Evolutionary conservation across 2,797 vertebrate species (phyloP).

Genomic region (Gymnothorax javanicus): DNA sequence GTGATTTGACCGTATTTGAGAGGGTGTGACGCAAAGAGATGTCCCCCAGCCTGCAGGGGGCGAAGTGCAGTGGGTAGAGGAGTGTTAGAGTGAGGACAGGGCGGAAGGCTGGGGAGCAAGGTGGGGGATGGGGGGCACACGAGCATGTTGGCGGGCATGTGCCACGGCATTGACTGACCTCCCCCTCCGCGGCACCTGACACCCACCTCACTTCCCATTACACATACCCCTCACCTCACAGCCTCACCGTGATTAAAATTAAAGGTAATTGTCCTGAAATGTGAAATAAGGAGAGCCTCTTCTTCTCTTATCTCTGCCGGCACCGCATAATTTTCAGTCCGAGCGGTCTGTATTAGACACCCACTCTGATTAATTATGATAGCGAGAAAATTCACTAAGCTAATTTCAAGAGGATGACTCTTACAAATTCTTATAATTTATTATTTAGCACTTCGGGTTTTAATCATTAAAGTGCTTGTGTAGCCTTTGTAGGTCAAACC

Average conservation of each 20-base stretch:
- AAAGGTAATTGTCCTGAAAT: slow-evolving; percentile 81
- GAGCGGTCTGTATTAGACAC: slow-evolving; percentile 73
- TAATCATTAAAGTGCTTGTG: slow-evolving; percentile 83
- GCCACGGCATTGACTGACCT: slow-evolving; percentile 19
- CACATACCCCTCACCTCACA: slow-evolving; percentile 51
- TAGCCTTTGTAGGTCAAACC: slow-evolving; percentile 89
- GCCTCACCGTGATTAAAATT: slow-evolving; percentile 80
- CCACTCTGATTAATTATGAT: slow-evolving; percentile 84
- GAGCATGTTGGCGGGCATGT: not conserved
- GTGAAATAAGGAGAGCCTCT: slow-evolving; percentile 71
- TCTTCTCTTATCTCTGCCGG: slow-evolving; percentile 71
- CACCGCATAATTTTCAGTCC: slow-evolving; percentile 83
- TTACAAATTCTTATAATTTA: slow-evolving; percentile 88
- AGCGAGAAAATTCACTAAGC: slow-evolving; percentile 82
- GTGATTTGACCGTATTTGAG: not conserved
- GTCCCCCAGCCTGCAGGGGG: not conserved
- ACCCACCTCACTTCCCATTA: slow-evolving; percentile 35
- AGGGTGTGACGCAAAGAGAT: not conserved
- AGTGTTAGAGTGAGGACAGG: slow-evolving; percentile 7
- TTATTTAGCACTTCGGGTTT: slow-evolving; percentile 83
- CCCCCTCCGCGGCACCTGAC: not conserved
- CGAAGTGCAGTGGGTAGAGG: not conserved
- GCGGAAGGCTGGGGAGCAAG: not conserved
- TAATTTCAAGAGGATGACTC: slow-evolving; percentile 86
- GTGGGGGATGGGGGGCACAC: not conserved